These are phyloP conservation scores for Lamellibrachia satsuma DNA, from an alignment of 2,888 invertebrate species.

Conservation along the genomic window DNA sequence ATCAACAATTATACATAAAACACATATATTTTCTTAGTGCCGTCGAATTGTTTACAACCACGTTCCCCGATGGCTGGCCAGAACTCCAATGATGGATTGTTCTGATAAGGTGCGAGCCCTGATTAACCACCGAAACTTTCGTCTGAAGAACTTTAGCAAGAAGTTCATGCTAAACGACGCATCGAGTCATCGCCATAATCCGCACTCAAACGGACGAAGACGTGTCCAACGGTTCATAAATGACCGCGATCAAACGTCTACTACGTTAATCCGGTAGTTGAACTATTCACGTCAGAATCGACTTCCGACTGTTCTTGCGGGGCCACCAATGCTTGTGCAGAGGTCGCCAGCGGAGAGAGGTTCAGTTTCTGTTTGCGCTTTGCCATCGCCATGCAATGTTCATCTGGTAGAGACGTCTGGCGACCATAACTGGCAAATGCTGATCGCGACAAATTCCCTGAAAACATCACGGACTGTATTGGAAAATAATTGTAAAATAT, in stretches of 20 bases:
- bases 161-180: not conserved
- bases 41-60: not conserved
- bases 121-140: not conserved
- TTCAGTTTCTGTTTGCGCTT: not conserved
- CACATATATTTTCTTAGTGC: not conserved
- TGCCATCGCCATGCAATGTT: not conserved
- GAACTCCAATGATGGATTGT: not conserved
- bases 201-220: not conserved
- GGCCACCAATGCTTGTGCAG: not conserved
- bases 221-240: not conserved
- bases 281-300: not conserved
- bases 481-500: not conserved
- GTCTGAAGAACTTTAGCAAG: not conserved
- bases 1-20: not conserved
- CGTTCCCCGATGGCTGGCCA: not conserved
- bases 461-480: not conserved
- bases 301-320: not conserved
- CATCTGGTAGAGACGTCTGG: not conserved
- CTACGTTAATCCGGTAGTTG: not conserved
- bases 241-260: not conserved
- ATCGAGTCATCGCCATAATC: not conserved
- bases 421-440: not conserved
- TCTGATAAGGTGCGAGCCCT: not conserved
- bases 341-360: not conserved
- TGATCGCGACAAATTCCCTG: not conserved